phyloP scores from a whole-genome alignment of 2,113 vertebrate genomes.

The Rhynchomys soricoides region DNA sequence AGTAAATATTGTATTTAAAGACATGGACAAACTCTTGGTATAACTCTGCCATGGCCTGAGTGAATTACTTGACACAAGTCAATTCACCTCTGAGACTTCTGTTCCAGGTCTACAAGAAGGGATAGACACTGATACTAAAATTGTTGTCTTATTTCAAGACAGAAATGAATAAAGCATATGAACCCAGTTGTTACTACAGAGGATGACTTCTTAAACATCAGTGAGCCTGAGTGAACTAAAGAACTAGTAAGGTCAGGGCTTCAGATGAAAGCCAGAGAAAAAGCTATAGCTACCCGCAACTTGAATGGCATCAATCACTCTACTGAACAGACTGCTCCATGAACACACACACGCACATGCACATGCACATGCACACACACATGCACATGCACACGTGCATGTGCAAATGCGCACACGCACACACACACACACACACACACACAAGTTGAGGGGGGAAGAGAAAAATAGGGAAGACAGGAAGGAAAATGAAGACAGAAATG shows the following conservation, averaged over 20 bases:
- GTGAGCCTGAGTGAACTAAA: not conserved
- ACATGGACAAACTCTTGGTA: not conserved
- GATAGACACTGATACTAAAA: not conserved
- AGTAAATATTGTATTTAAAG: not conserved
- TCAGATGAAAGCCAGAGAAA: not conserved
- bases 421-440: not conserved
- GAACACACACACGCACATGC: not conserved
- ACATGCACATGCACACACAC: not conserved
- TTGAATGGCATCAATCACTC: not conserved
- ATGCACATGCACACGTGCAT: no score
- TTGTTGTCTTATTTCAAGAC: not conserved
- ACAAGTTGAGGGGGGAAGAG: no score
- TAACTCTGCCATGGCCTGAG: not conserved
- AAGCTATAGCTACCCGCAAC: accelerated
- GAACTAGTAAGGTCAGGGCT: not conserved
- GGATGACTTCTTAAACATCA: not conserved
- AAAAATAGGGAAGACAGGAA: not conserved
- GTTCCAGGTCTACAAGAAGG: not conserved
- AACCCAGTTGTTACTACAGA: not conserved
- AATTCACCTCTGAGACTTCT: not conserved
- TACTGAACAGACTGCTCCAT: not conserved
- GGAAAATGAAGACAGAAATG: not conserved
- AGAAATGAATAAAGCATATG: not conserved
- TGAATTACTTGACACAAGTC: not conserved
- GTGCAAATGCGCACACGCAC: no score